Conservation (phyloP, 1,140 invertebrate genomes). For the Drosophila pseudoobscura region DNA sequence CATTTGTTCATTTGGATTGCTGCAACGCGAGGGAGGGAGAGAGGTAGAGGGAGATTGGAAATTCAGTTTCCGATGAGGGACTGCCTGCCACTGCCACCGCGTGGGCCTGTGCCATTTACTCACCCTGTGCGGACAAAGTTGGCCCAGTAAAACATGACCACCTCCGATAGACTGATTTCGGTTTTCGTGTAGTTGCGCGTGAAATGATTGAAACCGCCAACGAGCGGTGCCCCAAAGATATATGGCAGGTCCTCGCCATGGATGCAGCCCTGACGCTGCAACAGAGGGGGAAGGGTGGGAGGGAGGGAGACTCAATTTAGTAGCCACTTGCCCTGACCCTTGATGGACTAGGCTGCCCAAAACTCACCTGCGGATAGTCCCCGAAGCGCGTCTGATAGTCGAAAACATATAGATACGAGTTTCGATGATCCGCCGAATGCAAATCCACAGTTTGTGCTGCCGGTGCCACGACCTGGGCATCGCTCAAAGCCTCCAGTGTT, state of each 20-base stretch:
- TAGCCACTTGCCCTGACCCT: neutral
- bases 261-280: slow-evolving; percentile 92
- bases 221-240: slow-evolving; percentile 91
- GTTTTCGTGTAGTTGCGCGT: slow-evolving; percentile 94
- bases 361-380: slow-evolving; percentile 92
- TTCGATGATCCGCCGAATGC: slow-evolving; percentile 92
- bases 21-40: slow-evolving; percentile 77
- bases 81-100: neutral
- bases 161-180: slow-evolving; percentile 94
- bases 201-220: slow-evolving; percentile 92
- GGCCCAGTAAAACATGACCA: slow-evolving; percentile 96
- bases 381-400: slow-evolving; percentile 96
- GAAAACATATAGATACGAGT: slow-evolving; percentile 96
- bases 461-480: slow-evolving; percentile 96
- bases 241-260: slow-evolving; percentile 97
- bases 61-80: neutral
- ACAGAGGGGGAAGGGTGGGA: neutral
- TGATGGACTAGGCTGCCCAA: neutral
- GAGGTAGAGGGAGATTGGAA: neutral
- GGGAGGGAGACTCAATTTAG: slow-evolving; percentile 10
- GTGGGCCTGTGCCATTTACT: slow-evolving; percentile 61
- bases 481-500: slow-evolving; percentile 95
- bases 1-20: slow-evolving; percentile 94
- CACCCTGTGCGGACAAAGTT: slow-evolving; percentile 99
- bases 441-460: slow-evolving; percentile 95